phyloP scores from a whole-genome alignment of 64 coral and sea anemone species.

The Montipora cactus region DNA sequence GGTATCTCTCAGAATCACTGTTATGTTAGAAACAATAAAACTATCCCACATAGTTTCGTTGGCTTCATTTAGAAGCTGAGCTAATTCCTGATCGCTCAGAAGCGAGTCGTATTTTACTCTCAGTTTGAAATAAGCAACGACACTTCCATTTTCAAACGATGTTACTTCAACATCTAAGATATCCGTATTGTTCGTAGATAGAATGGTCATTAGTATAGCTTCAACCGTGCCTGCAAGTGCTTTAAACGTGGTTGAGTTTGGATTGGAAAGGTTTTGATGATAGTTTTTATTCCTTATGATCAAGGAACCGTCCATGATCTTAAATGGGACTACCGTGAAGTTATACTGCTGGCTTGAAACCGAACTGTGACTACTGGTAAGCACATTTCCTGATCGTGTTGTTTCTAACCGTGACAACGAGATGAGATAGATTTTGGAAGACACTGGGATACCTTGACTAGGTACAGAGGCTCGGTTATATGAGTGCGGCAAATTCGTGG shows the following conservation, averaged over 20 bases:
- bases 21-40: slow-evolving; percentile 1
- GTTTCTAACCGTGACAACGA: too few species aligned
- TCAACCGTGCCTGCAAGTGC: neutral
- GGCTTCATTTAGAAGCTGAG: neutral
- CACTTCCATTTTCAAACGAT: slow-evolving; percentile 20
- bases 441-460: too few species aligned
- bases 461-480: too few species aligned
- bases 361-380: neutral
- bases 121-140: neutral
- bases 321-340: neutral
- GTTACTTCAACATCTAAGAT: neutral
- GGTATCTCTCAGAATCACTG: neutral
- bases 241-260: slow-evolving; percentile 29
- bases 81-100: neutral
- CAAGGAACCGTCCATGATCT: slow-evolving; percentile 30
- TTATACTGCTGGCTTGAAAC: too few species aligned
- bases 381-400: too few species aligned
- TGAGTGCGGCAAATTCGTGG: neutral
- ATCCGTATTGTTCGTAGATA: neutral
- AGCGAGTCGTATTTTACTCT: neutral
- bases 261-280: slow-evolving; percentile 21
- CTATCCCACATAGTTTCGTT: slow-evolving; percentile 12
- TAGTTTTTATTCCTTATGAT: slow-evolving; percentile 1
- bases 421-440: too few species aligned
- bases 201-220: neutral